Conservation (phyloP, 2,888 invertebrate species). For the Drosophila barbarae region DNA sequence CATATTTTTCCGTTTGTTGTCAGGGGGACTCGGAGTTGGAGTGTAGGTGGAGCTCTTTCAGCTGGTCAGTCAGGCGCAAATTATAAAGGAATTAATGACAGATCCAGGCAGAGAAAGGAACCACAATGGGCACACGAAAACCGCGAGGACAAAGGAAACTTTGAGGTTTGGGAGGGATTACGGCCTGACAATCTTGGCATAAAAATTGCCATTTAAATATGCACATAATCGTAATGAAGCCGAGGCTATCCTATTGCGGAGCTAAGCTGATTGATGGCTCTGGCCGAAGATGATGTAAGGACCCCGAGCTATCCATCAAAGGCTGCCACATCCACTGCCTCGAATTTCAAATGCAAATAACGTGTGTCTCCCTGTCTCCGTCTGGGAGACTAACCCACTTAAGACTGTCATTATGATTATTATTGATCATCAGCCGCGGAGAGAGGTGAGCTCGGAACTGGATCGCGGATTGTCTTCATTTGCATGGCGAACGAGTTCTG, state of each 20-base stretch:
- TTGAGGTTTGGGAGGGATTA: slow-evolving; percentile 40
- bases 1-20: slow-evolving; percentile 50
- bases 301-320: slow-evolving; percentile 66
- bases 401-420: slow-evolving; percentile 73
- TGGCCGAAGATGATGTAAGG: slow-evolving; percentile 57
- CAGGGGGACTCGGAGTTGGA: slow-evolving; percentile 31
- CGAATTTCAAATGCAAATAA: slow-evolving; percentile 54
- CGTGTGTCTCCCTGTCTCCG: slow-evolving; percentile 5
- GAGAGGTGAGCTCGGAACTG: slow-evolving; percentile 11
- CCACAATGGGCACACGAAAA: slow-evolving; percentile 40
- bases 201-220: slow-evolving; percentile 72
- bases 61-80: slow-evolving; percentile 74
- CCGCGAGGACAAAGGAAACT: slow-evolving; percentile 25
- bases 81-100: slow-evolving; percentile 76
- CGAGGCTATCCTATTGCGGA: slow-evolving; percentile 22
- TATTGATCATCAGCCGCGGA: slow-evolving; percentile 62
- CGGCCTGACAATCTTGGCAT: slow-evolving; percentile 44
- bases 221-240: slow-evolving; percentile 70
- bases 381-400: slow-evolving; percentile 64
- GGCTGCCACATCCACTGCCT: slow-evolving; percentile 28
- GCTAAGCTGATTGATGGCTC: slow-evolving; percentile 69
- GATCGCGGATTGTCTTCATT: slow-evolving; percentile 51
- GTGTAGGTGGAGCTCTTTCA: slow-evolving; percentile 49
- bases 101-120: slow-evolving; percentile 36
- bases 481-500: slow-evolving; percentile 66